These are phyloP conservation scores for Papilio protenor DNA, from an alignment of 2,888 invertebrate species.

Conservation along the genomic window DNA sequence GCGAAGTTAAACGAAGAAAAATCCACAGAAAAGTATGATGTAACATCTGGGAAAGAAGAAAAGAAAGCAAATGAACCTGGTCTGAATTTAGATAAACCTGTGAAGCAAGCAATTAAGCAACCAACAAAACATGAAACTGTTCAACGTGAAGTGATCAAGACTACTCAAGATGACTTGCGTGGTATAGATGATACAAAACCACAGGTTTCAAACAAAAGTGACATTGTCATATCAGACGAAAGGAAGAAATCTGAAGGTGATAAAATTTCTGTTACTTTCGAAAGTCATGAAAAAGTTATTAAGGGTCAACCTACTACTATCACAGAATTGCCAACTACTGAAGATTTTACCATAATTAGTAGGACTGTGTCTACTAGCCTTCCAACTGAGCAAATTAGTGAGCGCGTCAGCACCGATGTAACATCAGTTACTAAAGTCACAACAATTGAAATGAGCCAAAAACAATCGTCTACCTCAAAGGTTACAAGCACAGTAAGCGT, in stretches of 20 bases:
- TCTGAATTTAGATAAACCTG: background rate
- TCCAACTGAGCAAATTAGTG: conserved; percentile 62
- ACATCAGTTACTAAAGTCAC: conserved; percentile 69
- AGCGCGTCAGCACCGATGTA: conserved; percentile 65
- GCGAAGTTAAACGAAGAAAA: background rate
- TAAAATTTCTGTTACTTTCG: conserved; percentile 11
- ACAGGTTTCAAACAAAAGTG: background rate
- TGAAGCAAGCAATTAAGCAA: background rate
- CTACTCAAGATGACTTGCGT: background rate
- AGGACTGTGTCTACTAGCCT: conserved; percentile 60
- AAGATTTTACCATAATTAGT: conserved; percentile 60
- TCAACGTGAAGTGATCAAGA: background rate
- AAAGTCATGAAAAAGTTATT: conserved; percentile 44
- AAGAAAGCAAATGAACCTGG: background rate
- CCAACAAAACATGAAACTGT: background rate
- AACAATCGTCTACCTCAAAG: conserved; percentile 65
- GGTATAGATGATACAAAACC: background rate
- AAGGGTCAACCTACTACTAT: conserved; percentile 53
- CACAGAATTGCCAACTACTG: conserved; percentile 59
- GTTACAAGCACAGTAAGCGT: conserved; percentile 58
- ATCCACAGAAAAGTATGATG: background rate
- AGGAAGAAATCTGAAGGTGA: background rate
- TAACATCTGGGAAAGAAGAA: background rate
- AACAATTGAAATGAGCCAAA: conserved; percentile 68
- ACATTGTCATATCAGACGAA: background rate